Evolutionary conservation across 1,140 invertebrate species (phyloP).

Genomic region (Chelonus insularis): DNA sequence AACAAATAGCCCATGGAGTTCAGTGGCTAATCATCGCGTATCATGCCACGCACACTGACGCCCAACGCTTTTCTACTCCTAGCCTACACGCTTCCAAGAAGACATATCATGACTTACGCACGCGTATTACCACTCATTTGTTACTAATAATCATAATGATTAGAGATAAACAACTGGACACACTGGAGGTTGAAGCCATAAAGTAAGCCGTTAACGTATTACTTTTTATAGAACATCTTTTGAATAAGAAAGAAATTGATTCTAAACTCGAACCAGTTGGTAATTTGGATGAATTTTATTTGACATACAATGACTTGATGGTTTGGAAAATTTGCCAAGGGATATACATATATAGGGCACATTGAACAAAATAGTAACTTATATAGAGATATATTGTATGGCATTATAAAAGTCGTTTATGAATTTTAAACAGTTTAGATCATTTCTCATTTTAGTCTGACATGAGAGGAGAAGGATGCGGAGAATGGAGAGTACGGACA

Average conservation of each 20-base stretch:
- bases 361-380: conserved; percentile 12
- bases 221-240: too few species aligned
- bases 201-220: too few species aligned
- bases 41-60: conserved; percentile 47
- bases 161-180: too few species aligned
- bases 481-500: conserved; percentile 31
- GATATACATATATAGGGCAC: conserved; percentile 46
- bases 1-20: conserved; percentile 59
- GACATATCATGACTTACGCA: too few species aligned
- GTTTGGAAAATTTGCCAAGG: conserved; percentile 44
- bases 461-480: conserved; percentile 14
- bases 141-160: too few species aligned
- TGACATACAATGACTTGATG: conserved; percentile 17
- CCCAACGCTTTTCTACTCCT: conserved; percentile 13
- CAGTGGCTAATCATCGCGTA: conserved; percentile 58
- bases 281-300: background rate
- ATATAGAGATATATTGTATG: conserved; percentile 3
- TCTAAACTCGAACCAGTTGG: background rate
- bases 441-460: conserved; percentile 57
- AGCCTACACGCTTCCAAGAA: background rate
- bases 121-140: too few species aligned
- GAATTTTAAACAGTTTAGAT: conserved; percentile 60
- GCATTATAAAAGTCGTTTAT: conserved; percentile 57
- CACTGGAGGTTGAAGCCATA: too few species aligned
- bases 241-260: too few species aligned